Conservation (phyloP, 2,113 vertebrate species). For the Odobenus rosmarus region DNA sequence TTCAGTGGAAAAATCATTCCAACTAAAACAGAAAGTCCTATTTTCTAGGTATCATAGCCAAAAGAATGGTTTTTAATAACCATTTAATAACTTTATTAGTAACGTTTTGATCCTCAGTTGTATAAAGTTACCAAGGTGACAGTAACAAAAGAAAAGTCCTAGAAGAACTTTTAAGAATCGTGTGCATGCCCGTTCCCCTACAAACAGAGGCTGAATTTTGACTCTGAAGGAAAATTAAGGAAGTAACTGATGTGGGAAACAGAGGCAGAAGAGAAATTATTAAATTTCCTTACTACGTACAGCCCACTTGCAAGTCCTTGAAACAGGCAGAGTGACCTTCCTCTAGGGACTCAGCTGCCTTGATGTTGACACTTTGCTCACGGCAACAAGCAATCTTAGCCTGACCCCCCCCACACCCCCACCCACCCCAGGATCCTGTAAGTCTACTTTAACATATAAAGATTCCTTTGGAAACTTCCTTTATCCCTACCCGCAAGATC, state of each 20-base stretch:
- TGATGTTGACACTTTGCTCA: not conserved
- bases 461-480: not conserved
- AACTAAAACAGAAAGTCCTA: not conserved
- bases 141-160: not conserved
- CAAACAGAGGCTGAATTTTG: not conserved
- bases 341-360: not conserved
- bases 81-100: not conserved
- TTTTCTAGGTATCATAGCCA: not conserved
- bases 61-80: not conserved
- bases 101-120: not conserved
- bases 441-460: not conserved
- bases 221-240: constrained; percentile 18
- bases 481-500: not conserved
- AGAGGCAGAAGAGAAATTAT: not conserved
- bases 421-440: not conserved
- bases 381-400: not conserved
- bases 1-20: not conserved
- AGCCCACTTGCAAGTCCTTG: not conserved
- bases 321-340: not conserved
- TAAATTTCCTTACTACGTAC: not conserved
- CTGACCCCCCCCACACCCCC: not conserved
- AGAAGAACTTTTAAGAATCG: not conserved
- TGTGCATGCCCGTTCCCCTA: not conserved
- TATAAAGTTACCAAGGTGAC: not conserved
- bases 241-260: not conserved